phyloP scores from a whole-genome alignment of 2,797 vertebrate species.

The Limosa lapponica region DNA sequence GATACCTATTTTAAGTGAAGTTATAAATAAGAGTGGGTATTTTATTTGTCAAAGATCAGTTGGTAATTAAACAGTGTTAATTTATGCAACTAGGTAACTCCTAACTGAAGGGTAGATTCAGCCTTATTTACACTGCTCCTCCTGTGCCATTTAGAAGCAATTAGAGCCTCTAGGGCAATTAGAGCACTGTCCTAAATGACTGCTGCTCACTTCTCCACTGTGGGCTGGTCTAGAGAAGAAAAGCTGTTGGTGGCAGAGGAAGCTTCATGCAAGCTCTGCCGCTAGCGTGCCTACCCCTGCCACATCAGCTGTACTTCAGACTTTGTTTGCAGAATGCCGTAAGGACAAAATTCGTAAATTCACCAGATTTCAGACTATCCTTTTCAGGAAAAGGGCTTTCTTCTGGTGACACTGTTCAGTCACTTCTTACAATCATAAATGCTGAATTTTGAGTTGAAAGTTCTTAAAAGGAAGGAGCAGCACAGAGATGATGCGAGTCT shows the following conservation, averaged over 20 bases:
- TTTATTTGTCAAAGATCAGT: background rate
- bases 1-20: background rate
- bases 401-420: background rate
- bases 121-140: background rate
- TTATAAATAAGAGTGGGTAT: background rate
- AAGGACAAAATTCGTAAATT: background rate
- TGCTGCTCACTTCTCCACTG: background rate
- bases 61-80: background rate
- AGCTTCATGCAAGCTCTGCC: background rate
- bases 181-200: background rate
- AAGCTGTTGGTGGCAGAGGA: background rate
- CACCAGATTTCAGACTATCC: background rate
- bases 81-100: background rate
- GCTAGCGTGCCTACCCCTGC: rapidly evolving
- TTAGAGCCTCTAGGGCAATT: background rate
- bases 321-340: background rate
- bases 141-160: background rate
- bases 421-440: background rate
- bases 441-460: background rate
- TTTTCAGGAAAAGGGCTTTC: background rate
- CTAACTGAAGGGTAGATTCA: background rate
- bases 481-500: background rate
- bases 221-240: background rate
- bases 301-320: background rate
- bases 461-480: background rate